A percentile compares a stretch with the other conserved stretches of the same genome.
These are phyloP conservation scores for Steinernema carpocapsae DNA, from an alignment of 2,888 invertebrate genomes.

Conservation along the genomic window DNA sequence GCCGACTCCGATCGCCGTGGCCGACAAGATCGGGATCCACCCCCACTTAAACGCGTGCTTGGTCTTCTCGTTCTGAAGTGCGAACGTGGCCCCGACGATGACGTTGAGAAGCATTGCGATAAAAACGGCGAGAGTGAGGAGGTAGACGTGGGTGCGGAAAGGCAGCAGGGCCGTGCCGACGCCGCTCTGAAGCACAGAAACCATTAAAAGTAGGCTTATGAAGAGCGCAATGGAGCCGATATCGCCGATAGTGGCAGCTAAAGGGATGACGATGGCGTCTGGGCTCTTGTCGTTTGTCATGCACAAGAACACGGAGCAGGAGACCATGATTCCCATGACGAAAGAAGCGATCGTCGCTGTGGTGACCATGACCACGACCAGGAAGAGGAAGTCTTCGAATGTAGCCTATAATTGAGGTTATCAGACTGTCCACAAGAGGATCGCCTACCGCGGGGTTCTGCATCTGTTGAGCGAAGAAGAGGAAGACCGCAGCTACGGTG, in stretches of 20 bases:
- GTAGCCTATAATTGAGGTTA: slow-evolving; percentile 39
- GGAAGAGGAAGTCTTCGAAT: slow-evolving; percentile 44
- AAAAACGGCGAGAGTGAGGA: background rate
- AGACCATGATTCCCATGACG: slow-evolving; percentile 49
- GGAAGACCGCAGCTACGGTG: too few relatives aligned
- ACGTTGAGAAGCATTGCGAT: background rate
- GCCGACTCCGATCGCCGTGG: background rate
- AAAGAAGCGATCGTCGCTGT: slow-evolving; percentile 55
- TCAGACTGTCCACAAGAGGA: too few relatives aligned
- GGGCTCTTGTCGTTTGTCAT: background rate
- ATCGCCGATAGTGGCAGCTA: background rate
- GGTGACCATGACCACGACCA: slow-evolving; percentile 46
- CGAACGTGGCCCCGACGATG: background rate
- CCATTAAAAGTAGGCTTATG: background rate
- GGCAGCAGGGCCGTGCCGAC: background rate
- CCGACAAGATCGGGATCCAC: background rate
- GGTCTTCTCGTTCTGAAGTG: background rate
- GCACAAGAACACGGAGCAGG: slow-evolving; percentile 45
- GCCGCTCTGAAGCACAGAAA: background rate
- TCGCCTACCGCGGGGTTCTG: too few relatives aligned
- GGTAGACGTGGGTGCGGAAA: background rate
- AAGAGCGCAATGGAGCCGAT: background rate
- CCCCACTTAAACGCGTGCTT: background rate
- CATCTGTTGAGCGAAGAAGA: too few relatives aligned
- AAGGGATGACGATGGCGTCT: background rate